Evolutionary conservation across 2,113 vertebrate genomes (phyloP).

Genomic region (Odobenus rosmarus): DNA sequence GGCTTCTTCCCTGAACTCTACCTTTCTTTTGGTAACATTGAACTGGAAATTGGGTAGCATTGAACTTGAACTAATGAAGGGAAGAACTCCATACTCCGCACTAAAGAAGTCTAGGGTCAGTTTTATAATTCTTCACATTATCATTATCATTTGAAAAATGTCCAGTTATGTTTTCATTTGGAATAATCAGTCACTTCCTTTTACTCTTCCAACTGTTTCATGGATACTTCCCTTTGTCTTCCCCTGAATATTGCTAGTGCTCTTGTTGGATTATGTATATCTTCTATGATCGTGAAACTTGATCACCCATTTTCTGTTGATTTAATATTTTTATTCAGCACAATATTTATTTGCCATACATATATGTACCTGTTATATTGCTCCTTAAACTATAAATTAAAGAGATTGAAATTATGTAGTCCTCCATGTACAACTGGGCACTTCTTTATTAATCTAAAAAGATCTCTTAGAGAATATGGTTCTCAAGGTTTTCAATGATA

Average conservation of each 20-base stretch:
- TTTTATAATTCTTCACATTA: slow-evolving; percentile 24
- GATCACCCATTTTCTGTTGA: neutral
- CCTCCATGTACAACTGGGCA: neutral
- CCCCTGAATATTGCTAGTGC: neutral
- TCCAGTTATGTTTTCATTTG: neutral
- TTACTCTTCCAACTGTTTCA: neutral
- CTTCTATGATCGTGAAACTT: neutral
- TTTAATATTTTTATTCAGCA: slow-evolving; percentile 28
- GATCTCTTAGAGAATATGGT: neutral
- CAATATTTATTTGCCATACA: neutral
- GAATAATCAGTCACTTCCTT: neutral
- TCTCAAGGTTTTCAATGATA: neutral
- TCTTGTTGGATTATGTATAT: neutral
- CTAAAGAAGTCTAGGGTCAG: neutral
- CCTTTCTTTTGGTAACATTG: neutral
- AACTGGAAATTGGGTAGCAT: neutral
- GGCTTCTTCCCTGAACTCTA: neutral
- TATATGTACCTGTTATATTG: neutral
- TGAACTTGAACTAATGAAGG: neutral
- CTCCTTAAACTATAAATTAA: neutral
- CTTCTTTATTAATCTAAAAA: slow-evolving; percentile 35
- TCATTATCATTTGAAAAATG: neutral
- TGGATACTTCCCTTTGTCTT: neutral
- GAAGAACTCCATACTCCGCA: neutral
- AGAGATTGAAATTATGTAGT: neutral